A percentile compares a stretch with the other conserved stretches of the same genome.
Conservation (phyloP, 2,797 vertebrate species). For the Cirrhinus mrigala region DNA sequence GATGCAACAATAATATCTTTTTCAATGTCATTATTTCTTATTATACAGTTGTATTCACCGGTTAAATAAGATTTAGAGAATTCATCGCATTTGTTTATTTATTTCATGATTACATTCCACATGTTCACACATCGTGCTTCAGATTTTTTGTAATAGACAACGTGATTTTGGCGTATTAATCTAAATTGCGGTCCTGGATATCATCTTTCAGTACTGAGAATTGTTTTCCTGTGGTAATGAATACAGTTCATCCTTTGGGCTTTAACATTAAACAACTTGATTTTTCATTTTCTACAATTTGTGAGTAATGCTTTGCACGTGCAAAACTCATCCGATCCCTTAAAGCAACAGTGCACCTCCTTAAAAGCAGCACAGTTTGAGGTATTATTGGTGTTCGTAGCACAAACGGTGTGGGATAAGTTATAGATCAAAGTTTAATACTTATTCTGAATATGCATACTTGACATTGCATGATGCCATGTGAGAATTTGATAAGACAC, state of each 20-base stretch:
- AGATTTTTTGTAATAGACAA: not conserved
- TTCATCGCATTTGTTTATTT: constrained; percentile 8
- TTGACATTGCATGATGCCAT: no score
- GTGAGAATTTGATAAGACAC: not conserved
- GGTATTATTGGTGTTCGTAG: not conserved
- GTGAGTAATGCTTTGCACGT: constrained; percentile 2
- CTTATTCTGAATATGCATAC: not conserved
- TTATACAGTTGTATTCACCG: not conserved
- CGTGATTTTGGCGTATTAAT: constrained; percentile 1
- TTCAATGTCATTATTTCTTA: not conserved
- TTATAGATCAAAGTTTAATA: not conserved
- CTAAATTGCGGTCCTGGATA: not conserved
- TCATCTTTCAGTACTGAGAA: constrained; percentile 12
- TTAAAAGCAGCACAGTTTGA: not conserved
- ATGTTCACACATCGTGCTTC: constrained; percentile 3
- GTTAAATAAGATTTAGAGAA: not conserved
- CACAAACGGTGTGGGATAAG: not conserved
- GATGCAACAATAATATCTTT: not conserved
- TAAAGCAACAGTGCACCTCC: constrained; percentile 8
- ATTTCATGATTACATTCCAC: not conserved
- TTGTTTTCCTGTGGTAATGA: not conserved
- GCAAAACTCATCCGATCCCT: not conserved
- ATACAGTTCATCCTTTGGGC: constrained; percentile 14
- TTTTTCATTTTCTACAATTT: constrained; percentile 8
- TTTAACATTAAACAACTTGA: constrained; percentile 10